Evolutionary conservation across 2,113 vertebrate species (phyloP), one percentile per base, ranked within the genome.

Genomic region (Sinocyclocheilus rhinocerous): DNA sequence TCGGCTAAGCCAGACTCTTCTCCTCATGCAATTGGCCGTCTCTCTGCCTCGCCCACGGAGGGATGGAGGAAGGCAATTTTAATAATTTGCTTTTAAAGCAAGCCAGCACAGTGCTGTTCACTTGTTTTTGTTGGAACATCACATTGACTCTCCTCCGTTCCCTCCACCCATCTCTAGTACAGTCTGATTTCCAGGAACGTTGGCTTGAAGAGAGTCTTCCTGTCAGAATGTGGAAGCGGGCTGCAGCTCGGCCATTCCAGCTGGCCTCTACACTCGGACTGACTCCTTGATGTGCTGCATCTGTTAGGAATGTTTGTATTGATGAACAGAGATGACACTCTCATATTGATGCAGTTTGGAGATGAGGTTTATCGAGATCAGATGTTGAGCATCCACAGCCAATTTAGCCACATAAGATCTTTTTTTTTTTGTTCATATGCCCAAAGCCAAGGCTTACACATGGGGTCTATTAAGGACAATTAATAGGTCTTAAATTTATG

Each of bases 171-270:
- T 77, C 36, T 80, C 86, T 85, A 73, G 79, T 78, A 77, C 87
- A 67, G 84, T 89, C 86, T 93, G 90, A 92, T 96, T 97, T 96
- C 95, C 92, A 96, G 94, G 96, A 96, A 96, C 92, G 91, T 90
- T 93, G 89, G 93, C 89, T 92, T 92, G 91, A 84, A 92, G 92
- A 94, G 93, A 91, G 67, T 61, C 85, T 91, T 90, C 92, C 80
- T 93, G 91, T 94, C 89, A 89, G 92, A 94, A 94, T 92, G 90
- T 92, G 80, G 90, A 95, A 94, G 91, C 89, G 4, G 67, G 55
- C 84, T 65, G 42, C 59, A 29, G 29, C 33, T 73, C 22, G 69
- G 24, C 42, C n/a, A 50, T 61, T 69, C 67, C 83, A 81, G 67
- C 69, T 88, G 83, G 76, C 65, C 73, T 26, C 15, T 69, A 42